phyloP scores from a whole-genome alignment of 2,113 vertebrate genomes.

The Alces alces region DNA sequence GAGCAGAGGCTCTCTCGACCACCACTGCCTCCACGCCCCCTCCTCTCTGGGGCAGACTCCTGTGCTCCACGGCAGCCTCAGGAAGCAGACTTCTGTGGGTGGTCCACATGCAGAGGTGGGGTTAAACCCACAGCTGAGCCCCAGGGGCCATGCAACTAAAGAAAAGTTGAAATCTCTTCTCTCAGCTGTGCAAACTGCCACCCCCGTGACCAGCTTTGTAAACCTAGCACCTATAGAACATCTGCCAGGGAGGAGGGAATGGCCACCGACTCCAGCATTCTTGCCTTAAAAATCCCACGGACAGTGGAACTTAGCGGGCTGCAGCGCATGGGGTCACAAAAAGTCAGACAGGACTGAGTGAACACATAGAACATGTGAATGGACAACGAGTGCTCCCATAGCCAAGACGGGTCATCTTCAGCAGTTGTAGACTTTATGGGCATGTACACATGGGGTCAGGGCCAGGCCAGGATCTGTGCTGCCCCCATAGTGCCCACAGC shows the following conservation, averaged over 20 bases:
- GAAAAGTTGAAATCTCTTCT: background rate
- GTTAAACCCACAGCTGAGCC: background rate
- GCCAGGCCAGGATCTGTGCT: background rate
- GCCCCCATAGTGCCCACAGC: background rate
- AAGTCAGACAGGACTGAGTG: background rate
- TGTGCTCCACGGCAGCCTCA: background rate
- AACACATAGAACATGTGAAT: background rate
- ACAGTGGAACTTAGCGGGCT: background rate
- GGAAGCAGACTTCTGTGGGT: background rate
- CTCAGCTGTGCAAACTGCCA: background rate
- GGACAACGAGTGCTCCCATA: background rate
- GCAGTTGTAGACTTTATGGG: background rate
- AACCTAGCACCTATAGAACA: background rate
- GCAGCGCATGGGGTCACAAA: background rate
- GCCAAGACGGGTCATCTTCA: background rate
- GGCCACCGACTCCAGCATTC: background rate
- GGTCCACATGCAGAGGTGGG: background rate
- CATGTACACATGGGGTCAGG: background rate
- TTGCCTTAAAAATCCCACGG: background rate
- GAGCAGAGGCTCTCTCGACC: background rate
- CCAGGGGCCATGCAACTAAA: background rate
- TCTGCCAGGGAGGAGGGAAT: background rate
- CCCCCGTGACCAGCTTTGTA: background rate
- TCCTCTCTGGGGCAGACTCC: background rate
- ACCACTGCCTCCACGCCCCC: fast-evolving